These are phyloP conservation scores for Melikaiella ostensackeni DNA, from an alignment of 2,888 invertebrate species.

Conservation along the genomic window DNA sequence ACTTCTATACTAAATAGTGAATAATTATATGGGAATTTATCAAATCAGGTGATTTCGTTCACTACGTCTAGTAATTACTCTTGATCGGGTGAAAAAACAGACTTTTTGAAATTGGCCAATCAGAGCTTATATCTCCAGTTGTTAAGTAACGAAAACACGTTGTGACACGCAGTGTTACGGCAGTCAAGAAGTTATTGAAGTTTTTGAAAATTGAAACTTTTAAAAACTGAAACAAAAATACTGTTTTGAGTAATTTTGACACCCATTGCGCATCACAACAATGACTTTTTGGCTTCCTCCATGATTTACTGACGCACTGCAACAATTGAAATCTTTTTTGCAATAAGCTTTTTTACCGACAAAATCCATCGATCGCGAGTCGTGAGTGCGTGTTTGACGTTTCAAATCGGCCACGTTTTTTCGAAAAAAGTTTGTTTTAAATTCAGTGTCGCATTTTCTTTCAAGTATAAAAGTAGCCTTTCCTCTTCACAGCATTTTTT, in stretches of 20 bases:
- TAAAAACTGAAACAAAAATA: neutral
- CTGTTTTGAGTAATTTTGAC: neutral
- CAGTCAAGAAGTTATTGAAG: no score
- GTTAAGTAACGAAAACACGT: neutral
- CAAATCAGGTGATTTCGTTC: neutral
- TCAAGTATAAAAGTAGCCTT: neutral
- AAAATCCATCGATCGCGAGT: neutral
- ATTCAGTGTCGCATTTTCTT: neutral
- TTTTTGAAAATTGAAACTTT: no score
- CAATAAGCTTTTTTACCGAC: neutral
- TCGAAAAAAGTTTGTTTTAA: neutral
- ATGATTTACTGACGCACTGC: neutral
- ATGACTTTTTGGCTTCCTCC: neutral
- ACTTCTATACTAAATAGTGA: neutral
- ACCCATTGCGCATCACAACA: neutral
- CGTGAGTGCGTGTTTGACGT: neutral
- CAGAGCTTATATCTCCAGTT: neutral
- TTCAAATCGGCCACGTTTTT: neutral
- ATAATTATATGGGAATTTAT: neutral
- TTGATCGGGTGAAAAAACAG: neutral
- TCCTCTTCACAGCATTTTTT: neutral
- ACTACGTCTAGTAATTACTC: neutral
- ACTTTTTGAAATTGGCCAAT: neutral
- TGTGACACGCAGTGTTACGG: no score
- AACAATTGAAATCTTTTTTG: neutral